Conservation (phyloP, 2,113 vertebrate species). For the Calyptomena viridis region DNA sequence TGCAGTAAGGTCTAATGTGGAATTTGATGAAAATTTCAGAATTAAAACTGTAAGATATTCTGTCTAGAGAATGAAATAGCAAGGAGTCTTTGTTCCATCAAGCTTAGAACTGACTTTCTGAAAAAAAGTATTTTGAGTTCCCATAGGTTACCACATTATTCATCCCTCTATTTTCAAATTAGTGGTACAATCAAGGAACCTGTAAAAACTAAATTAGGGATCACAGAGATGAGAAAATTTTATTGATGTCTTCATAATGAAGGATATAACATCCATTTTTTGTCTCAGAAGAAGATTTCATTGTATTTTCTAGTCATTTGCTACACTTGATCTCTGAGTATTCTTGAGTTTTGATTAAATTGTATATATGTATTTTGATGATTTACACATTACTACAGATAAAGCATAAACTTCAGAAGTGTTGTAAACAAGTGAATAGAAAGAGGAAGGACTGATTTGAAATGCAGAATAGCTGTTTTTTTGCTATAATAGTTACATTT, state of each 20-base stretch:
- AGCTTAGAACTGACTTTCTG: not conserved
- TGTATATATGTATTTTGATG: not conserved
- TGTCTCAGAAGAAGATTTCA: not conserved
- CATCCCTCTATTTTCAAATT: not conserved
- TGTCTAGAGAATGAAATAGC: not conserved
- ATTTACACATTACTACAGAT: not conserved
- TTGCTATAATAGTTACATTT: not conserved
- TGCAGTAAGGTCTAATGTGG: not conserved
- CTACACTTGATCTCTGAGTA: not conserved
- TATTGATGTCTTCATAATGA: not conserved
- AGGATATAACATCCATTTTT: not conserved
- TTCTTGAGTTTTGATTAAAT: not conserved
- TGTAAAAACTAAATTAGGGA: not conserved
- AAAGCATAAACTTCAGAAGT: not conserved
- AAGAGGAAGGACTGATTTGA: not conserved
- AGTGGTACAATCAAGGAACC: not conserved
- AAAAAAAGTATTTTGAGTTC: not conserved
- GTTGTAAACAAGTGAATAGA: not conserved
- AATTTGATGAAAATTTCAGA: not conserved
- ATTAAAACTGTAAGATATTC: not conserved
- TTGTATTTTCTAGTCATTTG: not conserved
- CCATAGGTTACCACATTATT: not conserved
- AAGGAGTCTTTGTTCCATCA: not conserved
- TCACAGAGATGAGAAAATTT: not conserved
- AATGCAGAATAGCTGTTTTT: not conserved